phyloP scores from a whole-genome alignment of 2,797 vertebrate genomes.

The Tapirus indicus region DNA sequence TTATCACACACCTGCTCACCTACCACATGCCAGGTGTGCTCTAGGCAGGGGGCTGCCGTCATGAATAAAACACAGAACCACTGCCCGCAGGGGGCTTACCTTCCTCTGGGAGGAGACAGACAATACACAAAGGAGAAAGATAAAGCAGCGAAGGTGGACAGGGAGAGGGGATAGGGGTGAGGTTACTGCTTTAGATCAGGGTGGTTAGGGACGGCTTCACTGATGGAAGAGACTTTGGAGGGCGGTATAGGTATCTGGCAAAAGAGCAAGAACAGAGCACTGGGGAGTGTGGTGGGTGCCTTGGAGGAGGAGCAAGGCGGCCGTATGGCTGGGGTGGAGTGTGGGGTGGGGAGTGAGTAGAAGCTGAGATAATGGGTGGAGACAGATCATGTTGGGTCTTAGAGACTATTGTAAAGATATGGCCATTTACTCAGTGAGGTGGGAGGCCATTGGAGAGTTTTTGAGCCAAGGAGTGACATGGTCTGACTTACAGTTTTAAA shows the following conservation, averaged over 20 bases:
- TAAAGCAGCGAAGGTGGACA: neutral
- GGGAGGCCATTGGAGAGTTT: neutral
- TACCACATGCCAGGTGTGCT: neutral
- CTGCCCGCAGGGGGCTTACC: neutral
- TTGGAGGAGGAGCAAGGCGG: neutral
- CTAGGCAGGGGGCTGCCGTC: neutral
- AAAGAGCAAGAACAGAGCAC: neutral
- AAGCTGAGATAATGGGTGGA: neutral
- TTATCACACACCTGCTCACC: fast-evolving
- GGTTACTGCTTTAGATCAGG: neutral
- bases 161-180: neutral
- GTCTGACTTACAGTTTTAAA: neutral
- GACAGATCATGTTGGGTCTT: no score
- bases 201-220: neutral
- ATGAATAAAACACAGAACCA: neutral
- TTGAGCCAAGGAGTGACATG: neutral
- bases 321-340: neutral
- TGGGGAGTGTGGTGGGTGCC: neutral
- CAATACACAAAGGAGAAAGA: neutral
- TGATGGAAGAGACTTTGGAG: neutral
- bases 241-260: neutral
- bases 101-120: neutral
- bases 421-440: neutral
- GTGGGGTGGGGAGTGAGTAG: neutral
- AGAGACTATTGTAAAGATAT: neutral